Evolutionary conservation across 2,797 vertebrate species (phyloP).

Genomic region (Lagodon rhomboides): DNA sequence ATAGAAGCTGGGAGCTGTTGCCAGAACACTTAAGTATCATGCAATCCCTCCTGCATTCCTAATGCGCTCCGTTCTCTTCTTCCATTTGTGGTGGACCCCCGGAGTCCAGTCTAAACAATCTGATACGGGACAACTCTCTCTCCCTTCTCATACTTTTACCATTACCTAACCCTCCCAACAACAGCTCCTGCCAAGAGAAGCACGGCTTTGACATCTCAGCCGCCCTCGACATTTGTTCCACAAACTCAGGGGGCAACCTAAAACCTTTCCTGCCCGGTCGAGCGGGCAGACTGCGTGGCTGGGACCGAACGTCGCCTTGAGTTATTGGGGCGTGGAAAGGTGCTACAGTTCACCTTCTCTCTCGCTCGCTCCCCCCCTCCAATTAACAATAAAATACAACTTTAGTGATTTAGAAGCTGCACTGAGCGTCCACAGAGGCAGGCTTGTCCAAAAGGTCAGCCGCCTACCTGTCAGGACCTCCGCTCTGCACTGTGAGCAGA

Average conservation of each 20-base stretch:
- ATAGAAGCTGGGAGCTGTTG: slow-evolving; percentile 49
- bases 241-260: slow-evolving; percentile 48
- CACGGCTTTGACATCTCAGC: slow-evolving; percentile 56
- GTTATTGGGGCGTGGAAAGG: slow-evolving; percentile 20
- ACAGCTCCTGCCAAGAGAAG: slow-evolving; percentile 64
- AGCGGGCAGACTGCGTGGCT: slow-evolving; percentile 22
- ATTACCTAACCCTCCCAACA: slow-evolving; percentile 62
- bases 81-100: slow-evolving; percentile 68
- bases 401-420: slow-evolving; percentile 16
- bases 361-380: not conserved
- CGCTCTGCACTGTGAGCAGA: not conserved
- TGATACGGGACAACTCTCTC: slow-evolving; percentile 48
- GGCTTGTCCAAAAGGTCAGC: slow-evolving; percentile 68
- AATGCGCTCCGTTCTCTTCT: slow-evolving; percentile 55
- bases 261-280: slow-evolving; percentile 51
- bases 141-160: slow-evolving; percentile 57
- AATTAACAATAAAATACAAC: slow-evolving; percentile 40
- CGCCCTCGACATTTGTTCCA: slow-evolving; percentile 61
- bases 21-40: slow-evolving; percentile 59
- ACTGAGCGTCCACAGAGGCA: slow-evolving; percentile 15
- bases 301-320: slow-evolving; percentile 27
- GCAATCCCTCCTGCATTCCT: slow-evolving; percentile 70
- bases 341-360: slow-evolving; percentile 7
- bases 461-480: slow-evolving; percentile 54
- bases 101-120: slow-evolving; percentile 73